A percentile compares a stretch with the other conserved stretches of the same genome.
These are phyloP conservation scores for Willisornis vidua DNA, from an alignment of 2,113 vertebrate species.

Conservation along the genomic window DNA sequence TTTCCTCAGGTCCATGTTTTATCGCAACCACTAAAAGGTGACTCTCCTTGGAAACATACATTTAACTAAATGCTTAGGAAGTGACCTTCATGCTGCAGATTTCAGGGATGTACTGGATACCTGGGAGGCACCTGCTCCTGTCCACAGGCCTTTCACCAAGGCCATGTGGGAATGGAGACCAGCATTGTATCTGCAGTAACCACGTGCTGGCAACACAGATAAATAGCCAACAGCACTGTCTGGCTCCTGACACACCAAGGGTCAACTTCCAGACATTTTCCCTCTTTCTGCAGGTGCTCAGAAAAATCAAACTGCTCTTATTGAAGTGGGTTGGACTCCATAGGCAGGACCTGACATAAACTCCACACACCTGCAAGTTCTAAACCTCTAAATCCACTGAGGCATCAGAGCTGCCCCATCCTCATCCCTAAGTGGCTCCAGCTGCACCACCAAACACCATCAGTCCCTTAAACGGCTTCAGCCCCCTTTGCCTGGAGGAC, in stretches of 20 bases:
- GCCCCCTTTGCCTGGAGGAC: neutral
- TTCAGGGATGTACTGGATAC: fast-evolving
- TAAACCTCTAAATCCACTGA: neutral
- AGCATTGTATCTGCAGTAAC: fast-evolving
- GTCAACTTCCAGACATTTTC: fast-evolving
- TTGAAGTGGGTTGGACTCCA: neutral
- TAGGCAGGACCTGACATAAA: fast-evolving
- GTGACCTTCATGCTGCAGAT: neutral
- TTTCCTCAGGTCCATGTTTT: neutral
- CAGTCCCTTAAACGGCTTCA: neutral
- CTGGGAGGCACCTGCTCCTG: neutral
- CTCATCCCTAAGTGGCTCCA: neutral
- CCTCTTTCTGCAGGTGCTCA: neutral
- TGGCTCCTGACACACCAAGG: neutral
- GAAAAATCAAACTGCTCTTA: neutral
- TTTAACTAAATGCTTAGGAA: fast-evolving
- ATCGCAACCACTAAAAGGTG: neutral
- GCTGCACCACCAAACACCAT: neutral
- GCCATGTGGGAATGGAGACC: fast-evolving
- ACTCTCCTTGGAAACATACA: neutral
- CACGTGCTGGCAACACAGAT: neutral
- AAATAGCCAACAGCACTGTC: fast-evolving
- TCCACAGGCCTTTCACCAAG: fast-evolving
- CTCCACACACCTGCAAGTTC: neutral
- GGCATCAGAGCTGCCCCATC: neutral